phyloP scores from a whole-genome alignment of 2,797 vertebrate species.

The Coracias cyanogaster region DNA sequence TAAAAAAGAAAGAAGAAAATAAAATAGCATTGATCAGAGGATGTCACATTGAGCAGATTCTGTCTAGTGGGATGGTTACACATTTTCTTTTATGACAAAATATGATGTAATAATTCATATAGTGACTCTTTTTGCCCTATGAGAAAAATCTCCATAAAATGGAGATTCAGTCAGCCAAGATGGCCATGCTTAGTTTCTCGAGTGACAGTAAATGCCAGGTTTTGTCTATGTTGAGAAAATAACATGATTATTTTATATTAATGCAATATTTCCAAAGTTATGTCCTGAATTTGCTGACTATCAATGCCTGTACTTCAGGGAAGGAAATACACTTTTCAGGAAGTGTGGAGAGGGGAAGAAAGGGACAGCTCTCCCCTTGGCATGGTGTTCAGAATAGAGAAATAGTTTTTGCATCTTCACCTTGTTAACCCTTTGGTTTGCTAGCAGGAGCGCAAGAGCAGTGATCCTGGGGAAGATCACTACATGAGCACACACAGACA shows the following conservation, averaged over 20 bases:
- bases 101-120: not conserved
- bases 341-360: not conserved
- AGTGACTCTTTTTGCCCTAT: not conserved
- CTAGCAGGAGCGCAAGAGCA: fast-evolving
- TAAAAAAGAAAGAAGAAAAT: not conserved
- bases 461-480: not conserved
- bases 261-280: not conserved
- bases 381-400: not conserved
- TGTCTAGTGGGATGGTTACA: not conserved
- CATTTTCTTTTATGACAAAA: not conserved
- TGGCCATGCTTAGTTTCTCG: not conserved
- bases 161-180: not conserved
- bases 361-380: not conserved
- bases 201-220: not conserved
- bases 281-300: not conserved
- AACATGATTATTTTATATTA: not conserved
- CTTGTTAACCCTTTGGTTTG: not conserved
- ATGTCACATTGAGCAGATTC: too few relatives aligned
- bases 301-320: not conserved
- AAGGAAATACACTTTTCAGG: not conserved
- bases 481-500: not conserved
- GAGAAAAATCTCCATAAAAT: not conserved
- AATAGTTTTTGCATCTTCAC: not conserved
- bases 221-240: not conserved
- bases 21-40: not conserved